Conservation (phyloP, 1,140 invertebrate genomes). For the Notospermus geniculatus region DNA sequence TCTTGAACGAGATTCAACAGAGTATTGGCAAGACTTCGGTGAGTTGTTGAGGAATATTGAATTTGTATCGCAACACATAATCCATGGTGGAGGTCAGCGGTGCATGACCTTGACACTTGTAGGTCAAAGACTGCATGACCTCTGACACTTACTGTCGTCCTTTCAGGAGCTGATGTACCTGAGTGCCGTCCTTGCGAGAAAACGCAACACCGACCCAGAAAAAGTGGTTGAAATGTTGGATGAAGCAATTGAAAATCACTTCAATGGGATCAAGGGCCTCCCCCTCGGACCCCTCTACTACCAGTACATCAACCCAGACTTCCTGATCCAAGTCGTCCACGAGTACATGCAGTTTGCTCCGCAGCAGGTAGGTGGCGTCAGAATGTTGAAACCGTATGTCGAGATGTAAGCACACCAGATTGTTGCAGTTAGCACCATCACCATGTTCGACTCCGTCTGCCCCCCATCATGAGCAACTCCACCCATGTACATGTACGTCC, state of each 20-base stretch:
- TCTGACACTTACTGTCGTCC: too few species aligned
- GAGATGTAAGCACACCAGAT: too few species aligned
- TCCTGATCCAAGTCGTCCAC: constrained; percentile 75
- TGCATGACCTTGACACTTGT: too few species aligned
- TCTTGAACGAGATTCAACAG: constrained; percentile 78
- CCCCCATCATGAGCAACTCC: too few species aligned
- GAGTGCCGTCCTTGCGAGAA: constrained; percentile 60
- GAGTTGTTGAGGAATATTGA: constrained; percentile 48
- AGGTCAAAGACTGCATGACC: too few species aligned
- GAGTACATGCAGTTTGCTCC: constrained; percentile 76
- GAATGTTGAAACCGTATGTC: too few species aligned
- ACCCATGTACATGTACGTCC: too few species aligned
- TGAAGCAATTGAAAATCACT: constrained; percentile 70
- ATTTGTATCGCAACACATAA: constrained; percentile 10
- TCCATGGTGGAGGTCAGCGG: too few species aligned
- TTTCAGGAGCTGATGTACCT: constrained; percentile 55
- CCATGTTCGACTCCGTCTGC: too few species aligned
- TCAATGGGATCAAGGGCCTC: constrained; percentile 57
- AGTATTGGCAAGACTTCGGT: constrained; percentile 59
- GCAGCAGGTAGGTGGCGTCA: constrained; percentile 58
- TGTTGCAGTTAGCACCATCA: too few species aligned
- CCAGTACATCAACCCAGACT: constrained; percentile 76
- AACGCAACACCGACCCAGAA: constrained; percentile 57
- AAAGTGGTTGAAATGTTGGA: constrained; percentile 64
- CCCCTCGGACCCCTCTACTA: constrained; percentile 76